Percentiles rank a stretch among this genome's conserved stretches.
phyloP scores from a whole-genome alignment of 2,888 invertebrate genomes.

The Cotesia congregata region DNA sequence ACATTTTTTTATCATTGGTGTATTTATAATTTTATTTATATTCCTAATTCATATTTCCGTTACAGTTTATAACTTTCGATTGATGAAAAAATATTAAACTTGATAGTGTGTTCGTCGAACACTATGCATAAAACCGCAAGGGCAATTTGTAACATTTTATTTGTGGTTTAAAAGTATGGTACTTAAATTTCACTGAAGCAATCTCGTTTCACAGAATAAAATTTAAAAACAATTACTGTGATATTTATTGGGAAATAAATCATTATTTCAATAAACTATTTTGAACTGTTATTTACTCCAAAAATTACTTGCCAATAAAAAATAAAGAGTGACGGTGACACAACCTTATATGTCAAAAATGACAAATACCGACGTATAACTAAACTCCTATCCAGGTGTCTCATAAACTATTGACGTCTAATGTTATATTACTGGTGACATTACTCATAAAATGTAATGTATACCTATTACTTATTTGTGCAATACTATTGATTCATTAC shows the following conservation, averaged over 20 bases:
- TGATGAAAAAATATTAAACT: neutral
- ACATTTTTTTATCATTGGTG: neutral
- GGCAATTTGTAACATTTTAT: neutral
- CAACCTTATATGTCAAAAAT: slow-evolving; percentile 59
- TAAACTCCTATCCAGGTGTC: slow-evolving; percentile 29
- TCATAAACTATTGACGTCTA: slow-evolving; percentile 8
- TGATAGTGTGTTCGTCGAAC: too few species aligned
- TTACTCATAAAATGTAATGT: neutral
- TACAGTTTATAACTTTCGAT: neutral
- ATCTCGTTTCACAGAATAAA: neutral
- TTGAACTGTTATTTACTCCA: neutral
- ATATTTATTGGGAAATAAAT: slow-evolving; percentile 4
- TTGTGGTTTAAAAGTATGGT: neutral
- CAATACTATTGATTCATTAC: neutral
- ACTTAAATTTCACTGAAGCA: neutral
- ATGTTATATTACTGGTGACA: neutral
- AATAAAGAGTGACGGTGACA: slow-evolving; percentile 5
- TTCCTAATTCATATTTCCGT: slow-evolving; percentile 25
- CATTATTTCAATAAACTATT: neutral
- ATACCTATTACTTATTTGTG: slow-evolving; percentile 4
- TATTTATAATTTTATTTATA: neutral
- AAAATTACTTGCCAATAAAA: neutral
- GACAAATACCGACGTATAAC: slow-evolving; percentile 56
- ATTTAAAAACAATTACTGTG: neutral
- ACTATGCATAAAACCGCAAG: neutral